Percentiles rank a stretch among this genome's conserved stretches.
Conservation (phyloP, 2,888 invertebrate species). For the Pandemis cinnamomeana region DNA sequence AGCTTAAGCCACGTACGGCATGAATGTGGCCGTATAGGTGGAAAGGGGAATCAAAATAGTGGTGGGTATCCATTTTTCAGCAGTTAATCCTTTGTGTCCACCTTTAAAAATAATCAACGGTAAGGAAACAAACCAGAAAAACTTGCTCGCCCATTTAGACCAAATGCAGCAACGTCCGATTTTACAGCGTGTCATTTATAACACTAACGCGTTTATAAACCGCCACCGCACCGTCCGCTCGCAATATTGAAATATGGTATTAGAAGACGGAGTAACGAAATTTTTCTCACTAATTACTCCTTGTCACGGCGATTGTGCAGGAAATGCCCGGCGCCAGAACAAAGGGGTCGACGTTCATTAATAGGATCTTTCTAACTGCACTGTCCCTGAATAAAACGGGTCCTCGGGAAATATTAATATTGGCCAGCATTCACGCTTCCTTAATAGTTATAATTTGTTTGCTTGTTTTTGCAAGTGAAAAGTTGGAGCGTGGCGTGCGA, state of each 20-base stretch:
- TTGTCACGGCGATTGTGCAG: slow-evolving; percentile 82
- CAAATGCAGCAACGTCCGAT: slow-evolving; percentile 2
- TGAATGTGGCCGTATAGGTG: too few species aligned
- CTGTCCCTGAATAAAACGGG: slow-evolving; percentile 80
- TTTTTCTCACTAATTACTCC: slow-evolving; percentile 83
- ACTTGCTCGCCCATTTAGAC: not conserved
- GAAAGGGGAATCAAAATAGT: too few species aligned
- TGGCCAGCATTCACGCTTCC: slow-evolving; percentile 69
- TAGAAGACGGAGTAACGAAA: slow-evolving; percentile 73
- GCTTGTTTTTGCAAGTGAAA: slow-evolving; percentile 50
- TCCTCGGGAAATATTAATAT: slow-evolving; percentile 80
- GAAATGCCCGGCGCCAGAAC: slow-evolving; percentile 75
- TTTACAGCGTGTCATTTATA: slow-evolving; percentile 3
- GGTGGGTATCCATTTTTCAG: too few species aligned
- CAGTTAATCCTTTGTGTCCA: not conserved
- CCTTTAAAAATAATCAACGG: not conserved
- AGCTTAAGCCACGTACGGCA: too few species aligned
- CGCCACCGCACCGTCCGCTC: slow-evolving; percentile 49
- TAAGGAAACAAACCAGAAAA: not conserved
- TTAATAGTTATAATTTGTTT: slow-evolving; percentile 77
- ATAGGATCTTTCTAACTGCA: slow-evolving; percentile 84
- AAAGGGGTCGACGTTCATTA: slow-evolving; percentile 82
- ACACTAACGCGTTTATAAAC: slow-evolving; percentile 27
- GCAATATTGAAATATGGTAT: slow-evolving; percentile 68
- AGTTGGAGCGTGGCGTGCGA: slow-evolving; percentile 17